phyloP scores from a whole-genome alignment of 2,113 vertebrate species.

The Hoplias malabaricus region DNA sequence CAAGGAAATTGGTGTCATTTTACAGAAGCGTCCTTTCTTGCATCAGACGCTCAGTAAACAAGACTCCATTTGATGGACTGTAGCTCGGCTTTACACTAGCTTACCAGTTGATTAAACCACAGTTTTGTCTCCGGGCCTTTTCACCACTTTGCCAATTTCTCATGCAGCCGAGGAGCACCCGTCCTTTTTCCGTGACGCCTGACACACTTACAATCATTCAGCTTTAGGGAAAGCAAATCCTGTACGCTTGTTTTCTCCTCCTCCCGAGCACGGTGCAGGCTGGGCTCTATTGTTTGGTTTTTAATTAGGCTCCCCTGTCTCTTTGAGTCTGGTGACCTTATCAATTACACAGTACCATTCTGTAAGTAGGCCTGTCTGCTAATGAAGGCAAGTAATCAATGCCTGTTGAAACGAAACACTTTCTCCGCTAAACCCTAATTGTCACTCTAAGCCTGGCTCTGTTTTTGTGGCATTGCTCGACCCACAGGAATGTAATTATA shows the following conservation, averaged over 20 bases:
- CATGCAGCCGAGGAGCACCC: background rate
- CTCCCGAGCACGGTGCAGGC: conserved; percentile 43
- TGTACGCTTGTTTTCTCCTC: background rate
- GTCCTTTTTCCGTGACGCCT: background rate
- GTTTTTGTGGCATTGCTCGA: conserved; percentile 39
- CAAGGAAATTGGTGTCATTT: background rate
- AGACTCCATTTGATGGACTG: background rate
- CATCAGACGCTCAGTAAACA: background rate
- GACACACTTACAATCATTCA: background rate
- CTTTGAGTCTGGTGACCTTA: conserved; percentile 64
- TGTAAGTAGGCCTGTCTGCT: conserved; percentile 55
- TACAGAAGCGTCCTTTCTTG: background rate
- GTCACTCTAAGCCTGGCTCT: conserved; percentile 37
- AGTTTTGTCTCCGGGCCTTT: background rate
- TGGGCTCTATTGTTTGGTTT: conserved; percentile 61
- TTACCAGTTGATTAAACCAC: background rate
- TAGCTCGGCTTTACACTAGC: background rate
- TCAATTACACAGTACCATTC: conserved; percentile 66
- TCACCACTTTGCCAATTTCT: background rate
- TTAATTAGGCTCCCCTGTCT: conserved; percentile 65
- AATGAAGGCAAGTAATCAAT: conserved; percentile 69
- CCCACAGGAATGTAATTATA: conserved; percentile 34
- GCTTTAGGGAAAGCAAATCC: background rate
- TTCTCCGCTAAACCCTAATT: conserved; percentile 41
- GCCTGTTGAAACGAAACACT: conserved; percentile 58